Evolutionary conservation across 2,888 invertebrate genomes (phyloP).

Genomic region (Polymixis lichenea): DNA sequence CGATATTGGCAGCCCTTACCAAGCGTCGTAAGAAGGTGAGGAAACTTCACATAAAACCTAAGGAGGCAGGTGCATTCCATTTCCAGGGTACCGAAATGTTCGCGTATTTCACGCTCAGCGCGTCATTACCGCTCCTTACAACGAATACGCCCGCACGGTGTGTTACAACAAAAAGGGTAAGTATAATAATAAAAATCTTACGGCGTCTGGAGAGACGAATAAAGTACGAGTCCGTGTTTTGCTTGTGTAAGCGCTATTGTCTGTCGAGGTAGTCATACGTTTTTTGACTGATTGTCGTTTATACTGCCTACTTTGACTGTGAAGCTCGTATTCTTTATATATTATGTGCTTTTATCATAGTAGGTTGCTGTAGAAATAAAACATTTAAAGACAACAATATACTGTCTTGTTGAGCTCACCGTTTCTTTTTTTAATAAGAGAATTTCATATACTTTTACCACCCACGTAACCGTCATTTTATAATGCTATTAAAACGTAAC

Average conservation of each 20-base stretch:
- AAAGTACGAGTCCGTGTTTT: constrained; percentile 77
- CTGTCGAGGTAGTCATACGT: constrained; percentile 63
- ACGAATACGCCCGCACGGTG: constrained; percentile 76
- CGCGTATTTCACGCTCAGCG: constrained; percentile 88
- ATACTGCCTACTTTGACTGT: constrained; percentile 51
- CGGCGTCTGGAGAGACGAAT: constrained; percentile 77
- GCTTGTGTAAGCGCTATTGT: constrained; percentile 69
- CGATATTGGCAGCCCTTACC: constrained; percentile 88
- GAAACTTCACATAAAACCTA: constrained; percentile 90
- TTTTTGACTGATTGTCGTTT: constrained; percentile 61
- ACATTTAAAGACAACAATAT: constrained; percentile 38
- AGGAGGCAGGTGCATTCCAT: constrained; percentile 90
- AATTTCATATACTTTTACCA: constrained; percentile 31
- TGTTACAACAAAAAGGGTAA: constrained; percentile 84
- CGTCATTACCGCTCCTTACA: constrained; percentile 85
- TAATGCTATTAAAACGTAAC: constrained; percentile 34
- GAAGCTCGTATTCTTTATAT: constrained; percentile 32
- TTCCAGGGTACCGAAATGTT: constrained; percentile 87
- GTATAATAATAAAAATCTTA: constrained; percentile 88
- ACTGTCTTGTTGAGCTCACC: constrained; percentile 17
- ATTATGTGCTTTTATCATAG: constrained; percentile 28
- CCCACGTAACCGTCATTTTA: constrained; percentile 20
- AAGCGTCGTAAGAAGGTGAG: constrained; percentile 87
- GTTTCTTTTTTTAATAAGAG: constrained; percentile 38
- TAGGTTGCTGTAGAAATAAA: constrained; percentile 27